Evolutionary conservation across 2,113 vertebrate species (phyloP).

Genomic region (Cinclus mexicanus): DNA sequence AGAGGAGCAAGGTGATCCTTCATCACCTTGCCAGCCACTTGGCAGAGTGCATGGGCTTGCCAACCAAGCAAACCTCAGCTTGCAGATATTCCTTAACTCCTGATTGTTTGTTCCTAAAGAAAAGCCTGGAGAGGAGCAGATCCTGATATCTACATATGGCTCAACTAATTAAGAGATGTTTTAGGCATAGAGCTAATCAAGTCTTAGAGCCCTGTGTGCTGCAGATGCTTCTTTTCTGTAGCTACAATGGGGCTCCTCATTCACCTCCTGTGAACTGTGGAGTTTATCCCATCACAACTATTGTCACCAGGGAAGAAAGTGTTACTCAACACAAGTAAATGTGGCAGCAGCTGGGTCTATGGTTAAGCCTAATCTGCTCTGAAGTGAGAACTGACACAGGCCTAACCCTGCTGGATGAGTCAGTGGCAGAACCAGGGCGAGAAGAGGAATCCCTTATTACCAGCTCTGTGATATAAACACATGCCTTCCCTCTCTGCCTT

Average conservation of each 20-base stretch:
- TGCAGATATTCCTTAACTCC: background rate
- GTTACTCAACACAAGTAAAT: background rate
- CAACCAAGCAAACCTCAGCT: background rate
- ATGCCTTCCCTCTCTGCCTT: background rate
- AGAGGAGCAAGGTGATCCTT: background rate
- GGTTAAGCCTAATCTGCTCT: constrained; percentile 16
- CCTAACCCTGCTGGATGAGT: constrained; percentile 21
- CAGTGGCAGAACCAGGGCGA: constrained; percentile 3
- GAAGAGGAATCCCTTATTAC: constrained; percentile 3
- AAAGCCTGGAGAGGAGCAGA: background rate
- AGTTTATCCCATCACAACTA: background rate
- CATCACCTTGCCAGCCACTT: background rate
- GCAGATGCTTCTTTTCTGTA: background rate
- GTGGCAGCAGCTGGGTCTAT: background rate
- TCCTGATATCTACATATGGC: background rate
- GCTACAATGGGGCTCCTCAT: background rate
- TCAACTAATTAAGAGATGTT: background rate
- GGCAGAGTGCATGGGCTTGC: background rate
- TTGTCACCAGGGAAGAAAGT: constrained; percentile 9
- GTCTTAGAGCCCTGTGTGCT: background rate
- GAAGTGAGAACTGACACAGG: background rate
- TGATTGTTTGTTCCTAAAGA: background rate
- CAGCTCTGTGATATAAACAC: background rate
- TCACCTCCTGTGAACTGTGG: background rate
- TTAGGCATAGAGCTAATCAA: background rate